Conservation (phyloP, 2,113 vertebrate genomes). For the Colaptes auratus region DNA sequence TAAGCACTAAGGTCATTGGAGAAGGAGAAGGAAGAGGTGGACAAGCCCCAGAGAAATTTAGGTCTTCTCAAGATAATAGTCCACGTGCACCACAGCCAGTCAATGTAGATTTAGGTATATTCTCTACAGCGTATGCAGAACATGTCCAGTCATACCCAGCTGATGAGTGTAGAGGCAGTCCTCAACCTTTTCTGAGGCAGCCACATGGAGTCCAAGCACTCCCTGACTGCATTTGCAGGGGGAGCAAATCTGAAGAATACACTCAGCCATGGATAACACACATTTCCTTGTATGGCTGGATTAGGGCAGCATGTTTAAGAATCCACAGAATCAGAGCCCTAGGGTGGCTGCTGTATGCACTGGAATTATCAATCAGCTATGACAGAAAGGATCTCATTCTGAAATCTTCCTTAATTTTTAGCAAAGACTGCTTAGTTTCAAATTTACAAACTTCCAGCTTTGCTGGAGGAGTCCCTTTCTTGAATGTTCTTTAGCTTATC, state of each 20-base stretch:
- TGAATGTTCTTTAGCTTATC: conserved; percentile 1
- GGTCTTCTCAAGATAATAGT: too few species aligned
- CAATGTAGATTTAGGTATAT: too few species aligned
- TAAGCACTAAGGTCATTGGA: too few species aligned
- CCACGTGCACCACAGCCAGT: too few species aligned
- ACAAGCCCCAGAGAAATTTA: too few species aligned
- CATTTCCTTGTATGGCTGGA: background rate
- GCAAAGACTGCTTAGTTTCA: background rate
- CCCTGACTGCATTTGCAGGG: background rate
- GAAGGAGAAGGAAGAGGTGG: too few species aligned
- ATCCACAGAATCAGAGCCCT: background rate
- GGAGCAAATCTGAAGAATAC: background rate
- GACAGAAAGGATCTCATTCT: background rate
- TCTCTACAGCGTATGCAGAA: too few species aligned
- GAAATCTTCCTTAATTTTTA: background rate
- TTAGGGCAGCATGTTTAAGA: background rate
- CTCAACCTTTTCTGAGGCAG: background rate
- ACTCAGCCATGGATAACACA: background rate
- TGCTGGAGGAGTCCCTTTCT: background rate
- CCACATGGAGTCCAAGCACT: background rate
- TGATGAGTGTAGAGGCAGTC: too few species aligned
- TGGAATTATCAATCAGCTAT: background rate
- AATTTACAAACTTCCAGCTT: background rate
- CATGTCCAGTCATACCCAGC: too few species aligned
- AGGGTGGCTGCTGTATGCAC: background rate